phyloP scores from a whole-genome alignment of 1,140 invertebrate genomes.

The Caenorhabditis elegans region WBcel235 BX284605.5:5540001-5540500 shows the following conservation, averaged over 20 bases:
- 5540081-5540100: slow-evolving; percentile 1
- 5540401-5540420: too few relatives aligned
- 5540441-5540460: neutral
- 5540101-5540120: too few relatives aligned
- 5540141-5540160: too few relatives aligned
- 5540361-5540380: neutral
- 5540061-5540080: neutral
- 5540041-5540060: slow-evolving; percentile 12
- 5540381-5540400: too few relatives aligned
- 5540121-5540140: neutral
- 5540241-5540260: too few relatives aligned
- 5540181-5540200: too few relatives aligned
- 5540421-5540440: neutral
- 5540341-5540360: neutral
- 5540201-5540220: too few relatives aligned
- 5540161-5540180: too few relatives aligned
- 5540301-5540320: slow-evolving; percentile 4
- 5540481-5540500: slow-evolving; percentile 6
- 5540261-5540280: too few relatives aligned
- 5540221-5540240: too few relatives aligned
- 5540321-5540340: slow-evolving; percentile 18
- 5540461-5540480: neutral
- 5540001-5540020: slow-evolving; percentile 1
- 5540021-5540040: slow-evolving; percentile 22
- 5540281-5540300: neutral